Percentiles rank a stretch among this genome's conserved stretches.
These are phyloP conservation scores for Mellivora capensis DNA, from an alignment of 2,113 vertebrate species.

Conservation along the genomic window DNA sequence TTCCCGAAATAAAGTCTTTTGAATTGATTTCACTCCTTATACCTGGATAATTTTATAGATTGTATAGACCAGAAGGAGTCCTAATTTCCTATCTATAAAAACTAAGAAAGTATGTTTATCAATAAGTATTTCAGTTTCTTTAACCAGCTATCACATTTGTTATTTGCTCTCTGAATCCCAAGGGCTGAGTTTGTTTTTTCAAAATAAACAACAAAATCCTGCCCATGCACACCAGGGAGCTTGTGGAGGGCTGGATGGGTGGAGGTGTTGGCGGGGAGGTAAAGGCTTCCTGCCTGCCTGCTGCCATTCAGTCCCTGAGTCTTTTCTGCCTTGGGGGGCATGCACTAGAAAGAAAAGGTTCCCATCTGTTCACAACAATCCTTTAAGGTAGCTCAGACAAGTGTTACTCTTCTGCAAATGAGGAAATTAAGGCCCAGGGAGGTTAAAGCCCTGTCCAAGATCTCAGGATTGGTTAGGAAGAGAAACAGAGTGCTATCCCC, in stretches of 20 bases:
- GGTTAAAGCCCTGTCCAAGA: neutral
- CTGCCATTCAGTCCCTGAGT: neutral
- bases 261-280: fast-evolving
- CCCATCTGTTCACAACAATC: neutral
- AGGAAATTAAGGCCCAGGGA: neutral
- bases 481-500: neutral
- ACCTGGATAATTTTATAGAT: neutral
- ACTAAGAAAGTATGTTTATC: neutral
- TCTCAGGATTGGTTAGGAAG: neutral
- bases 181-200: neutral
- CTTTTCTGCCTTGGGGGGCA: too few species aligned
- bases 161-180: neutral
- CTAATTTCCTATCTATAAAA: neutral
- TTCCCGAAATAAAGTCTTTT: neutral
- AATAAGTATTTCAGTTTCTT: neutral
- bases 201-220: neutral
- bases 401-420: neutral
- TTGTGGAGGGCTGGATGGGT: neutral
- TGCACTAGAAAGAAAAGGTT: neutral
- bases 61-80: neutral
- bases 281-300: neutral
- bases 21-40: neutral
- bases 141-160: neutral
- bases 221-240: neutral
- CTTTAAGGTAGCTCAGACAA: neutral